Evolutionary conservation across 2,888 invertebrate genomes (phyloP), one percentile per base, ranked within the genome.

Genomic region (Pheosia gnoma): DNA sequence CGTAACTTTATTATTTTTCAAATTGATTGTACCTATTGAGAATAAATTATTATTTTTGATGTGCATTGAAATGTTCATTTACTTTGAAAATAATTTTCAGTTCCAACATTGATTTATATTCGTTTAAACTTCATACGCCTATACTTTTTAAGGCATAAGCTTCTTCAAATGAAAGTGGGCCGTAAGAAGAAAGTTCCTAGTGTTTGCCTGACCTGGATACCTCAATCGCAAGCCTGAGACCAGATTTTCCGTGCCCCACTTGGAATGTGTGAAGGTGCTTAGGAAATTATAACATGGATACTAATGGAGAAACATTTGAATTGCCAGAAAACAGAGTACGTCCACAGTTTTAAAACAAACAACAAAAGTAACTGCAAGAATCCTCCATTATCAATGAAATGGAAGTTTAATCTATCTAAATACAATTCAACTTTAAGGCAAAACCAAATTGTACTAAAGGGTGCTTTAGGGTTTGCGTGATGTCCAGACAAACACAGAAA

Each of bases 171-270:
- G 61, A 60, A 77, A 80, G 66, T 75, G 62, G 77, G 61, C 51
- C 73, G 70, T 39, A 58, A 68, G 63, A 73, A 69, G 71, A 78
- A 54, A 75, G 73, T 69, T 75, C 70, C 70, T 71, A 70, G 68
- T 78, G 80, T 82, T 79, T 75, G 73, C 78, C 59, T 77, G 83
- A 81, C 86, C 85, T 74, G 70, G 66, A 84, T 85, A 79, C 84
- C 83, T 80, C 79, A 70, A 78, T 81, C 71, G 54, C 52, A 56
- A 59, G 62, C 63, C 63, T 64, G 10, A 75, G 68, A 75, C 57
- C 63, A 70, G 74, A 61, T 59, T 65, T 65, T 67, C 58, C 71
- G 55, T 63, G 64, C 66, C 57, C 57, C 51, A 59, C 45, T 60
- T 72, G 45, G 59, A 60, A 65, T 65, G 51, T 51, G 25, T 25